phyloP scores from a whole-genome alignment of 2,113 vertebrate genomes.

The Stegostoma tigrinum region DNA sequence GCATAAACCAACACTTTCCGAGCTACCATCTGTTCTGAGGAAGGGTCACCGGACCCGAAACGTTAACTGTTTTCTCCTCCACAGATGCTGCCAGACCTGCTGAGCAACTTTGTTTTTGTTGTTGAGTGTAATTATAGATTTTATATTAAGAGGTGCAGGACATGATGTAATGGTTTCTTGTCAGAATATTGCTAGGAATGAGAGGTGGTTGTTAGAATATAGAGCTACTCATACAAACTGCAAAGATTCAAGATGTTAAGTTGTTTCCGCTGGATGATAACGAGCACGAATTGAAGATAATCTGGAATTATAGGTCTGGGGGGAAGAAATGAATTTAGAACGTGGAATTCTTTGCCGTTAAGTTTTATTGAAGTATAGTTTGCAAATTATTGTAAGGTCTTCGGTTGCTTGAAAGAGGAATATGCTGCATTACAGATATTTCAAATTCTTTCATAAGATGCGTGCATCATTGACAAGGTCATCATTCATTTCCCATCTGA shows the following conservation, averaged over 20 bases:
- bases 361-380: not conserved
- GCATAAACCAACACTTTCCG: too few species aligned
- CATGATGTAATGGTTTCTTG: not conserved
- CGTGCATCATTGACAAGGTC: too few species aligned
- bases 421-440: too few species aligned
- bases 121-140: not conserved
- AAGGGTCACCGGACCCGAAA: too few species aligned
- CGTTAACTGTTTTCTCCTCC: too few species aligned
- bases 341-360: not conserved
- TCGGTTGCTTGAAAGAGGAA: not conserved
- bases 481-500: too few species aligned
- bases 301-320: not conserved
- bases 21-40: too few species aligned
- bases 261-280: not conserved
- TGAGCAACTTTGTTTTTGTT: too few species aligned
- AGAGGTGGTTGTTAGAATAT: not conserved
- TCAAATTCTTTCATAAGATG: too few species aligned
- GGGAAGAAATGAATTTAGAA: not conserved
- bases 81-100: too few species aligned
- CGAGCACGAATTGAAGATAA: not conserved
- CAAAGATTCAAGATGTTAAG: not conserved
- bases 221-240: not conserved
- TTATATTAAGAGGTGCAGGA: not conserved
- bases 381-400: not conserved
- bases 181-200: not conserved